Evolutionary conservation across 2,113 vertebrate genomes (phyloP).

Genomic region (Sitta europaea): DNA sequence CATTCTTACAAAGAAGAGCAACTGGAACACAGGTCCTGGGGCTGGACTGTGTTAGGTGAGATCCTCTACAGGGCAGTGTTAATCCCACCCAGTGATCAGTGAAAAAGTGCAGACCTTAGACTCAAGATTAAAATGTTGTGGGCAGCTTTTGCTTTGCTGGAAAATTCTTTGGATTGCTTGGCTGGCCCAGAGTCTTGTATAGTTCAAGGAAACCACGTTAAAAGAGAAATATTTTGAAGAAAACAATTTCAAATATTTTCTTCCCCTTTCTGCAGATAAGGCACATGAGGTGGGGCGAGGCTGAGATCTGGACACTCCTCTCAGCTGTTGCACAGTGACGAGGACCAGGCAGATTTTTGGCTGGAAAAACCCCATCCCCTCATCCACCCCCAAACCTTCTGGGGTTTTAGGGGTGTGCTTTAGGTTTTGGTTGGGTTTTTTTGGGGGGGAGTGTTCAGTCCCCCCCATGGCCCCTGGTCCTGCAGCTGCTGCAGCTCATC

Average conservation of each 20-base stretch:
- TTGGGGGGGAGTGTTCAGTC: neutral
- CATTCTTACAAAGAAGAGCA: neutral
- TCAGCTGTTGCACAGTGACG: neutral
- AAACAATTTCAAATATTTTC: neutral
- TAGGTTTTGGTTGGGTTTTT: neutral
- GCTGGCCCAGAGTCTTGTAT: neutral
- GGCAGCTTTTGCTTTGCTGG: neutral
- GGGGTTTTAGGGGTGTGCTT: neutral
- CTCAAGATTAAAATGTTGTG: neutral
- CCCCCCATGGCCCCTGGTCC: neutral
- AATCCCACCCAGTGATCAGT: neutral
- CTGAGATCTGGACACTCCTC: neutral
- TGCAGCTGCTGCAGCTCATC: neutral
- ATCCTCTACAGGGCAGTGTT: neutral
- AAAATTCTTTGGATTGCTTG: neutral
- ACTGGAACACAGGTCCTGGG: accelerated
- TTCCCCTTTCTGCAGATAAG: neutral
- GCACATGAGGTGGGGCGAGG: neutral
- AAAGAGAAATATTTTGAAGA: neutral
- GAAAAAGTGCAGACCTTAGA: neutral
- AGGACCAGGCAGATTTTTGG: neutral
- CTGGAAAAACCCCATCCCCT: neutral
- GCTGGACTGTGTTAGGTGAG: neutral
- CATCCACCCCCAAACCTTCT: neutral
- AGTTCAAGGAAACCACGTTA: neutral